Conservation (phyloP, 2,797 vertebrate species). For the Novumbra hubbsi region DNA sequence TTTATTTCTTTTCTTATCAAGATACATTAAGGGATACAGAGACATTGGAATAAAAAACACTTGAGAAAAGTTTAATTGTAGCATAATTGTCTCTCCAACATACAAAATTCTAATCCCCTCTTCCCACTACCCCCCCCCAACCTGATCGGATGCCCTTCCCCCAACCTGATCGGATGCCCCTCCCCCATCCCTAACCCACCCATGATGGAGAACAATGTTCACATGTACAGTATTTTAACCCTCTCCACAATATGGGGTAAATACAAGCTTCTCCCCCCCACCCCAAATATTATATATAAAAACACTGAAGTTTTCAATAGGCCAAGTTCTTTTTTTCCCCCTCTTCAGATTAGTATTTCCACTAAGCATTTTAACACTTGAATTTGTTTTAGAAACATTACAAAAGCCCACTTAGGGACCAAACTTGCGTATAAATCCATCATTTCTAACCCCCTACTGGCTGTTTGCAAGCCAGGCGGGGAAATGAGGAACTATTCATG, state of each 20-base stretch:
- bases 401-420: slow-evolving; percentile 66
- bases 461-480: slow-evolving; percentile 28
- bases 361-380: slow-evolving; percentile 65
- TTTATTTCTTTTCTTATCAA: slow-evolving; percentile 81
- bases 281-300: slow-evolving; percentile 34
- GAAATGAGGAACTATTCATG: slow-evolving; percentile 45
- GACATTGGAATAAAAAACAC: slow-evolving; percentile 74
- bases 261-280: slow-evolving; percentile 36
- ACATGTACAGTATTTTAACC: slow-evolving; percentile 60
- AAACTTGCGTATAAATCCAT: slow-evolving; percentile 60
- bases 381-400: slow-evolving; percentile 67
- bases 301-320: slow-evolving; percentile 54
- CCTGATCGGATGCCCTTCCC: slow-evolving; percentile 11
- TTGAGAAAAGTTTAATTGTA: slow-evolving; percentile 70
- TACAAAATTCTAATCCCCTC: slow-evolving; percentile 67
- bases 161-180: slow-evolving; percentile 15
- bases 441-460: slow-evolving; percentile 27
- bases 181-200: slow-evolving; percentile 29
- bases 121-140: slow-evolving; percentile 33
- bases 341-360: slow-evolving; percentile 60
- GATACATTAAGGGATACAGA: slow-evolving; percentile 79
- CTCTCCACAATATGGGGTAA: slow-evolving; percentile 58
- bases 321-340: slow-evolving; percentile 52
- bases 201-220: slow-evolving; percentile 55
- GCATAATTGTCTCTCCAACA: slow-evolving; percentile 64